Conservation (phyloP, 2,888 invertebrate species). For the Ochropacha duplaris region DNA sequence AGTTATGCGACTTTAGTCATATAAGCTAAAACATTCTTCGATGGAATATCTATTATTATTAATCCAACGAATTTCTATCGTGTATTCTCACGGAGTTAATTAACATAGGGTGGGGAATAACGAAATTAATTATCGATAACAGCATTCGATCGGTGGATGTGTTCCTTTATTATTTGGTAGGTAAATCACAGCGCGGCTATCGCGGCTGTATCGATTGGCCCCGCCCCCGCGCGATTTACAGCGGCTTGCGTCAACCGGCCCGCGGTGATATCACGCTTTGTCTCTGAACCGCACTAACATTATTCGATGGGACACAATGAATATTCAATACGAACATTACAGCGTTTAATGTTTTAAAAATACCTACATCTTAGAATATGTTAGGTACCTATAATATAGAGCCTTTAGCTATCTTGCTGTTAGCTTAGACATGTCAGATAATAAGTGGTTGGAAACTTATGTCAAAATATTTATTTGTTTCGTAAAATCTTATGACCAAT, state of each 20-base stretch:
- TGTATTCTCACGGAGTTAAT: slow-evolving; percentile 65
- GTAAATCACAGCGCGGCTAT: slow-evolving; percentile 65
- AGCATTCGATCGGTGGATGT: slow-evolving; percentile 60
- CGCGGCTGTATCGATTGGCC: slow-evolving; percentile 48
- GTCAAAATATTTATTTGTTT: neutral
- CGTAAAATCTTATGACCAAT: neutral
- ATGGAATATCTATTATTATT: neutral
- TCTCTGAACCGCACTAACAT: slow-evolving; percentile 20
- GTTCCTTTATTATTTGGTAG: slow-evolving; percentile 65
- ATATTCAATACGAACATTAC: slow-evolving; percentile 8
- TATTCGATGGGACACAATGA: slow-evolving; percentile 6
- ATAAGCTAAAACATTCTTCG: neutral
- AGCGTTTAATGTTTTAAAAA: neutral
- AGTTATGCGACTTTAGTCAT: neutral
- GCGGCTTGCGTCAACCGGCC: slow-evolving; percentile 60
- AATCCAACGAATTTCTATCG: slow-evolving; percentile 17
- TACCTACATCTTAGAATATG: neutral
- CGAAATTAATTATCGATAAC: slow-evolving; percentile 71
- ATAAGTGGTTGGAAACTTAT: neutral
- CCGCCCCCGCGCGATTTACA: slow-evolving; percentile 59
- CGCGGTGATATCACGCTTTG: slow-evolving; percentile 51
- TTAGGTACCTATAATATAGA: neutral
- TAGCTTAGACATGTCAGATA: neutral
- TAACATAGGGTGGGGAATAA: slow-evolving; percentile 62
- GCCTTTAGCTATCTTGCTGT: neutral